These are phyloP conservation scores for Drosophila virilis DNA, from an alignment of 1,140 invertebrate genomes.

Conservation along the genomic window DNA sequence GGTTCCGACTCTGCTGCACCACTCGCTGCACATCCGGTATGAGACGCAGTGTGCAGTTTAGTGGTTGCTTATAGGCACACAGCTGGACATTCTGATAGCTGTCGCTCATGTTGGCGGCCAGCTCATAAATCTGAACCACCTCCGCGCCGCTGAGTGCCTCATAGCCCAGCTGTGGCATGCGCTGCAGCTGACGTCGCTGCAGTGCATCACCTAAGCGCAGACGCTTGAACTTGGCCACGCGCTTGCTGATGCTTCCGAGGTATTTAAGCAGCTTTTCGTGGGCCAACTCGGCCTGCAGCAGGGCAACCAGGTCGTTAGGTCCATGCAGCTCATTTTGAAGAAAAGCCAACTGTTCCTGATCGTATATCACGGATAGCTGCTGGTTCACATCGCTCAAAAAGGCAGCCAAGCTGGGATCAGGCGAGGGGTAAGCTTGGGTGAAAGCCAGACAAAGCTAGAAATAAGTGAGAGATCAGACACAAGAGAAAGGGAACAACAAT, in stretches of 20 bases:
- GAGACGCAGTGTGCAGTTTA: conserved; percentile 59
- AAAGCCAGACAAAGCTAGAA: neutral
- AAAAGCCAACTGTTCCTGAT: conserved; percentile 60
- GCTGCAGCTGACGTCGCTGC: conserved; percentile 51
- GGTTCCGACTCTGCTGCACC: conserved; percentile 56
- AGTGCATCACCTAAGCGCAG: conserved; percentile 35
- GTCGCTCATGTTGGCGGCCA: conserved; percentile 67
- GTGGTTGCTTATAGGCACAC: conserved; percentile 63
- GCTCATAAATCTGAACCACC: conserved; percentile 41
- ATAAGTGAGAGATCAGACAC: neutral
- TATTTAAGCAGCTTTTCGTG: conserved; percentile 56
- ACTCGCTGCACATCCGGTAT: conserved; percentile 70
- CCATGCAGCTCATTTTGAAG: conserved; percentile 65
- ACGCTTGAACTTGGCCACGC: conserved; percentile 59
- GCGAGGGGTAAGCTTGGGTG: neutral
- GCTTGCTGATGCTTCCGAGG: conserved; percentile 25
- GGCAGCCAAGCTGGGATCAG: conserved; percentile 29
- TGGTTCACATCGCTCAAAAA: conserved; percentile 64
- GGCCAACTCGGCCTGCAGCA: conserved; percentile 60
- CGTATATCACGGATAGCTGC: conserved; percentile 58
- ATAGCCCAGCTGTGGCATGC: conserved; percentile 56
- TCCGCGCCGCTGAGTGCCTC: conserved; percentile 47
- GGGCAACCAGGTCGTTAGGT: conserved; percentile 52
- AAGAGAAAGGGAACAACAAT: too few relatives aligned
- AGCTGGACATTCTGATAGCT: conserved; percentile 60